These are phyloP conservation scores for Hirudo medicinalis DNA, from an alignment of 1,140 invertebrate genomes.

Conservation along the genomic window DNA sequence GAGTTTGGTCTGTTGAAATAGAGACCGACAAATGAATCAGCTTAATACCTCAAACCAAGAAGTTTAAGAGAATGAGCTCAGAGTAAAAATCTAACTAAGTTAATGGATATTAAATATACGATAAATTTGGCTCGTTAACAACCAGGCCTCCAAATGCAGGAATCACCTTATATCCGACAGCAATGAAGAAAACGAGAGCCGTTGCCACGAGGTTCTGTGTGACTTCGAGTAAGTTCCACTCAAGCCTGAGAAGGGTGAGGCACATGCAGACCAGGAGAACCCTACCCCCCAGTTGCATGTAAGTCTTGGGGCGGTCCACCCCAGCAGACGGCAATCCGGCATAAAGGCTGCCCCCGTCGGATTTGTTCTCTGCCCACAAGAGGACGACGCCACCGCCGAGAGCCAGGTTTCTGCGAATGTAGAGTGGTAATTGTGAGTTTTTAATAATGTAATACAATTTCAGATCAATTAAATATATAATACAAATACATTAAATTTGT, in stretches of 20 bases:
- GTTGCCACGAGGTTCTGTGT: slow-evolving; percentile 81
- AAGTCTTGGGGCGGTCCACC: slow-evolving; percentile 94
- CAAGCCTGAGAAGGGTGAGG: slow-evolving; percentile 83
- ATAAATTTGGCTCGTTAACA: too few relatives aligned
- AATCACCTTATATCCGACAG: slow-evolving; percentile 53
- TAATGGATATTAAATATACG: too few relatives aligned
- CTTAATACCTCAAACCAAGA: too few relatives aligned
- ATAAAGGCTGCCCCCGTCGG: slow-evolving; percentile 76
- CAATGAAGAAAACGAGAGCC: slow-evolving; percentile 85
- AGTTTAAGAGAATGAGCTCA: too few relatives aligned
- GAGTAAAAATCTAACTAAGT: too few relatives aligned
- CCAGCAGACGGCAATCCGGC: slow-evolving; percentile 91
- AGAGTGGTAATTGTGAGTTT: slow-evolving; percentile 27
- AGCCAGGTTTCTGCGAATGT: slow-evolving; percentile 67
- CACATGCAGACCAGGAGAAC: slow-evolving; percentile 97
- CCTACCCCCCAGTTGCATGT: slow-evolving; percentile 85
- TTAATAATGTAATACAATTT: too few relatives aligned
- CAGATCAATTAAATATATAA: too few relatives aligned
- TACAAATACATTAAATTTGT: background rate
- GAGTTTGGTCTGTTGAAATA: slow-evolving; percentile 78
- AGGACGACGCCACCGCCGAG: slow-evolving; percentile 86
- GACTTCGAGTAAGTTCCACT: slow-evolving; percentile 52
- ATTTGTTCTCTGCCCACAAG: slow-evolving; percentile 81
- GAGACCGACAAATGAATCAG: slow-evolving; percentile 43
- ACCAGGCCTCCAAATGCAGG: too few relatives aligned